Base-by-base conservation (phyloP, 2,888 invertebrate genomes). In the Parnassius apollo region DNA sequence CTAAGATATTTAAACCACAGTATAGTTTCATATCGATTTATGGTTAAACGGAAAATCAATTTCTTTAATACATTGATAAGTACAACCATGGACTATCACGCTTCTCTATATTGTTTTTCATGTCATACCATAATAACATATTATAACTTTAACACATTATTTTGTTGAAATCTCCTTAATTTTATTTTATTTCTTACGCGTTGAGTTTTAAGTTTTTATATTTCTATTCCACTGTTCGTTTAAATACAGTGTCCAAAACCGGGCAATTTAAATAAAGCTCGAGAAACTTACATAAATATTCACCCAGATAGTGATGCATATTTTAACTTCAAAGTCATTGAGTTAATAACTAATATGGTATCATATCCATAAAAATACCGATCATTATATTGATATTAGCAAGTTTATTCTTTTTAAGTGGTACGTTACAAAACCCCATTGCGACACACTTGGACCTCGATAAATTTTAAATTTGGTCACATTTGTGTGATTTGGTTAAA, bases 391-490 rank as follows among this genome's bases (percentile, higher is more conserved):
- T 9, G 51, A 42, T 11, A 53, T 53, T 59, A 35, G 18, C 46
- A 42, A 7, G 22, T 44, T 22, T 50, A 22, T 46, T 56, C 44
- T 56, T 42, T 61, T 56, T 13, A 25, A 50, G 56, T 10, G 42
- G n/a, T 42, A 44, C 4, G 10, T 54, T 44, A 9, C 42, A 18
- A 50, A 51, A 13, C 3, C 2, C 52, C 3, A 46, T 61, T 61
- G 18, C 56, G 42, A 61, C 22, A 61, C 42, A 61, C 3, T 35
- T 9, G 22, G 52, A 45, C 61, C 61, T 61, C 57, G 61, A 42
- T 42, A 61, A 57, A 50, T 56, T 56, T 48, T 55, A 55, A 61
- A 61, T 42, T 46, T 55, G 51, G 51, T 13, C 49, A 48, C 49
- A 13, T 54, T 53, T 42, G 13, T 53, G 35, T 45, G 46, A 48